Conservation (phyloP, 2,888 invertebrate genomes). For the Unio delphinus region DNA sequence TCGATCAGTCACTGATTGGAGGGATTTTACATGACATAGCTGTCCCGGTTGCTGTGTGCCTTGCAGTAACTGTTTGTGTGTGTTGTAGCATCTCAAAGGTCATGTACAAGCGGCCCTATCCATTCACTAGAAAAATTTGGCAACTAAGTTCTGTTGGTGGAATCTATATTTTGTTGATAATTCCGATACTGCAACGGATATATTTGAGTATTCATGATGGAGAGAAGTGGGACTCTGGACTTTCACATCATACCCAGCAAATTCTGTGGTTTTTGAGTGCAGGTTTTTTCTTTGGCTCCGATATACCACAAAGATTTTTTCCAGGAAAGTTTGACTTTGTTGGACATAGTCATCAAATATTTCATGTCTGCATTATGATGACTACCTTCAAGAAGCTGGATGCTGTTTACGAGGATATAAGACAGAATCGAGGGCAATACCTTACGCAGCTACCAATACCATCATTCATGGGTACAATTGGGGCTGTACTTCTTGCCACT, state of each 20-base stretch:
- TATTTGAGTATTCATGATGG: slow-evolving; percentile 40
- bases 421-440: slow-evolving; percentile 38
- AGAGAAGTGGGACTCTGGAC: slow-evolving; percentile 55
- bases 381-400: slow-evolving; percentile 66
- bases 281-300: slow-evolving; percentile 68
- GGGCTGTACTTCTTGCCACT: slow-evolving; percentile 58
- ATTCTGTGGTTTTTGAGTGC: slow-evolving; percentile 66
- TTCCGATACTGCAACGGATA: slow-evolving; percentile 63
- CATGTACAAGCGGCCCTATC: slow-evolving; percentile 66
- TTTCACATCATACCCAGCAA: slow-evolving; percentile 62
- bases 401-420: slow-evolving; percentile 64
- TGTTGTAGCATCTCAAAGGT: slow-evolving; percentile 66
- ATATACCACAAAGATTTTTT: slow-evolving; percentile 66
- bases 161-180: slow-evolving; percentile 66
- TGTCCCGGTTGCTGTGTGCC: slow-evolving; percentile 57
- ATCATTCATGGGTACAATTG: slow-evolving; percentile 61
- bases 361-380: slow-evolving; percentile 68
- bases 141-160: slow-evolving; percentile 64
- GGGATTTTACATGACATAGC: slow-evolving; percentile 46
- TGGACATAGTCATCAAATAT: slow-evolving; percentile 69
- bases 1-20: slow-evolving; percentile 54
- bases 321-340: slow-evolving; percentile 68
- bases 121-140: slow-evolving; percentile 66
- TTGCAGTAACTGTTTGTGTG: slow-evolving; percentile 59
- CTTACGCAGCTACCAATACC: slow-evolving; percentile 50